Evolutionary conservation across 2,888 invertebrate species (phyloP).

Genomic region (Pollenia angustigena): DNA sequence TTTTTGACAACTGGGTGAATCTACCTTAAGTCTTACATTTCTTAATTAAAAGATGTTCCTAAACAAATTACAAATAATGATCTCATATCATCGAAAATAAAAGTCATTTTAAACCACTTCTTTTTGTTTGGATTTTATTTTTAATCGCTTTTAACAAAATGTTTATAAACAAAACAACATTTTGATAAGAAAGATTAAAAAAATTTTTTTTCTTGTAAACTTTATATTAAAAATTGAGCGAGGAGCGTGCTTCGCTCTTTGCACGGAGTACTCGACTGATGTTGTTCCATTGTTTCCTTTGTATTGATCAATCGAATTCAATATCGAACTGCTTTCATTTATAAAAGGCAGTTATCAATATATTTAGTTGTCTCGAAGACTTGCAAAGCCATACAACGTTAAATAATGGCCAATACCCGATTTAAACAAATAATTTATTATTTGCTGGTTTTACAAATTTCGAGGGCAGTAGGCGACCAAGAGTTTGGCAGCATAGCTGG

Average conservation of each 20-base stretch:
- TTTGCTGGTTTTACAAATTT: slow-evolving; percentile 8
- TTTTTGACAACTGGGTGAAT: too few relatives aligned
- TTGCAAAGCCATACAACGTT: slow-evolving; percentile 2
- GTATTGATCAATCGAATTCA: slow-evolving; percentile 4
- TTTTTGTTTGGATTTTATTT: not conserved
- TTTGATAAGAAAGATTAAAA: slow-evolving; percentile 26
- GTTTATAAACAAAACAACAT: not conserved
- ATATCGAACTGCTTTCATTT: not conserved
- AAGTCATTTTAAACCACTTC: not conserved
- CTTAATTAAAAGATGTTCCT: too few relatives aligned
- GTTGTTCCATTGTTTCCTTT: slow-evolving; percentile 24
- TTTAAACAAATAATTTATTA: slow-evolving; percentile 14
- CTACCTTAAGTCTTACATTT: too few relatives aligned
- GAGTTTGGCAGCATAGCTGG: slow-evolving; percentile 74
- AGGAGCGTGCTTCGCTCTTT: not conserved
- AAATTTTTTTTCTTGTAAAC: slow-evolving; percentile 31
- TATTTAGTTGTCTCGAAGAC: slow-evolving; percentile 34
- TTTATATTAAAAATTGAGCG: not conserved
- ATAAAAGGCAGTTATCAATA: not conserved
- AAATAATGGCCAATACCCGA: not conserved
- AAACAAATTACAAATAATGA: too few relatives aligned
- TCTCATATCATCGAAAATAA: too few relatives aligned
- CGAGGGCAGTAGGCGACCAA: slow-evolving; percentile 19
- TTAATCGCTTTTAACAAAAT: not conserved
- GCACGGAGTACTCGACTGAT: slow-evolving; percentile 6